Base-by-base conservation (phyloP, 2,888 invertebrate species). In the Ptycholaimellus sp. region DNA sequence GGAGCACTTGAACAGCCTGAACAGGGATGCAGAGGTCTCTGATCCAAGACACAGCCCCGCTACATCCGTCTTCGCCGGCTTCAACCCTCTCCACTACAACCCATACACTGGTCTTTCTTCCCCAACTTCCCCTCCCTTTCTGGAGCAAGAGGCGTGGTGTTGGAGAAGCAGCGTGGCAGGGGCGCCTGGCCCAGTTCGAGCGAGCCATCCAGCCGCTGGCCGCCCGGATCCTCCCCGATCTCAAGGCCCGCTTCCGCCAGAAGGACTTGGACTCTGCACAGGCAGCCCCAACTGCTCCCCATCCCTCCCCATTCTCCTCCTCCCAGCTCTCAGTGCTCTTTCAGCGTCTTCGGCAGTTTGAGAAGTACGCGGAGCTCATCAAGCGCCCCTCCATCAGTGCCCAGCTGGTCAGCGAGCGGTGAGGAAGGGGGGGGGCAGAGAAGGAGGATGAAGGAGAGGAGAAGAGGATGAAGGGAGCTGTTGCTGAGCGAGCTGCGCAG, bases 311-410 rank as follows among this genome's bases (percentile, higher is more conserved):
- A 25, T 42, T 40, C 14, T 42, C 13, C 19, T 22, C 13, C 16
- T n/a, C 16, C 19, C 4, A 41, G 11, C 7, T n/a, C 7, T 30
- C 11, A 7, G 5, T 11, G 6, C 16, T 23, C 30, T 64, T 67
- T 35, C 59, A 78, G 74, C 68, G 81, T 46, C 64, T 83, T 36
- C 72, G 78, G 52, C 83, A 87, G 53, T 83, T 87, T 57, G 74
- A 76, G 46, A 71, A 79, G 45, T 90, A 85, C 61, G 73, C 76
- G 43, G 75, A 80, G 17, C 63, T 93, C 11, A 73, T 90, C 39
- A 72, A 73, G 49, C 67, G 87, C 7, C 57, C 61, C 14, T 57
- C 52, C 11, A 61, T 67, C 30, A 60, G 59, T 40, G 60, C 60
- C 33, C 63, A 64, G 44, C 56, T 68, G 47, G 53, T 58, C 19